Percentiles rank a stretch among this genome's conserved stretches.
These are phyloP conservation scores for Calosoma granatense DNA, from an alignment of 1,140 invertebrate species.

Conservation along the genomic window DNA sequence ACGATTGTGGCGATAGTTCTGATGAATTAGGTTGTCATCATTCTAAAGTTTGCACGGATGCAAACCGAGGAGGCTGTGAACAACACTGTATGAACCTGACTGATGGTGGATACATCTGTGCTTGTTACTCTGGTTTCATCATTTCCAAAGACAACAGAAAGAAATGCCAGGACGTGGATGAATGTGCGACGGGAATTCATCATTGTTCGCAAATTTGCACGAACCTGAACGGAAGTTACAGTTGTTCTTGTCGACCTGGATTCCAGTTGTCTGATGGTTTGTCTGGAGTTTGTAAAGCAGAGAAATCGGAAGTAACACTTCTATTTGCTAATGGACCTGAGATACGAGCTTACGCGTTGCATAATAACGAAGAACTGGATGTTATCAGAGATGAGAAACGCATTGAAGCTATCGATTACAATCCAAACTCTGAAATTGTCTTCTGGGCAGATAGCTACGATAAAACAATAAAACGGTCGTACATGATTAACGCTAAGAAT, in stretches of 20 bases:
- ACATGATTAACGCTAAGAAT: constrained; percentile 68
- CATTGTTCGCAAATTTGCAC: constrained; percentile 86
- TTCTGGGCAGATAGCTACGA: constrained; percentile 91
- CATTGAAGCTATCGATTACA: constrained; percentile 82
- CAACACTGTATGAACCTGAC: constrained; percentile 83
- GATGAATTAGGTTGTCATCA: constrained; percentile 87
- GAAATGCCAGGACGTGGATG: constrained; percentile 79
- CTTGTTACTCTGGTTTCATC: constrained; percentile 77
- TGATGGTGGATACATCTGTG: constrained; percentile 76
- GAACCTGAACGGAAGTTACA: constrained; percentile 85
- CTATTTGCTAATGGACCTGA: constrained; percentile 75
- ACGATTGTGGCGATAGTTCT: constrained; percentile 75
- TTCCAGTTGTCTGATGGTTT: constrained; percentile 64
- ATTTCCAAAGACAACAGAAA: constrained; percentile 65
- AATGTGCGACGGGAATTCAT: constrained; percentile 73
- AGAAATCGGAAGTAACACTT: constrained; percentile 51
- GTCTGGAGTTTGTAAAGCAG: constrained; percentile 71
- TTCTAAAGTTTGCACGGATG: constrained; percentile 57
- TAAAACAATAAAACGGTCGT: constrained; percentile 82
- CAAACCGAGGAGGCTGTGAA: constrained; percentile 79
- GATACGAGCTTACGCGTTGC: constrained; percentile 63
- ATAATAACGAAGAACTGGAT: constrained; percentile 56
- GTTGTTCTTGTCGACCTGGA: constrained; percentile 76
- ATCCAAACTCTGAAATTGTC: constrained; percentile 67
- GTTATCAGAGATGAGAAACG: constrained; percentile 74